These are phyloP conservation scores for Formica exsecta DNA, from an alignment of 1,140 invertebrate genomes.

Conservation along the genomic window DNA sequence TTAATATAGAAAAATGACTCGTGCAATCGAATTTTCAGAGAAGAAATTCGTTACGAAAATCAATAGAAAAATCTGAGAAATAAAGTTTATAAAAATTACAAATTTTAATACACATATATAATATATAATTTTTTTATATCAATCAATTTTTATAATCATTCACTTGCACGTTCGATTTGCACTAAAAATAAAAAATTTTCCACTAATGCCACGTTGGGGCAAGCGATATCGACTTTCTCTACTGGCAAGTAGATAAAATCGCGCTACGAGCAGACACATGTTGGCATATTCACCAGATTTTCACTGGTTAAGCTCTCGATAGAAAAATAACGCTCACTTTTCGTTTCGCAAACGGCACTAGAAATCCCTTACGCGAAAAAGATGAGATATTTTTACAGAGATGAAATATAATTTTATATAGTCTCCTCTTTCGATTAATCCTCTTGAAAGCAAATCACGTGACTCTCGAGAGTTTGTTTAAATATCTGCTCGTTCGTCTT, in stretches of 20 bases:
- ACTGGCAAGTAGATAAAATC: conserved; percentile 41
- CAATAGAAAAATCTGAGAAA: neutral
- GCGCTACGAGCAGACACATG: conserved; percentile 31
- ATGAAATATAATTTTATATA: neutral
- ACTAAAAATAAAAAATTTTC: neutral
- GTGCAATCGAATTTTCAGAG: too few relatives aligned
- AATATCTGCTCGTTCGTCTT: neutral
- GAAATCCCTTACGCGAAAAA: neutral
- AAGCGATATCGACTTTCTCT: neutral
- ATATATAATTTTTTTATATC: neutral
- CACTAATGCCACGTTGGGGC: neutral
- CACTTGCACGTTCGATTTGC: neutral
- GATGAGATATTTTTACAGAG: neutral
- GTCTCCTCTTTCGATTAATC: neutral
- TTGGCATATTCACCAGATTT: neutral
- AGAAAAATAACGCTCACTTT: neutral
- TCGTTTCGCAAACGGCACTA: too few relatives aligned
- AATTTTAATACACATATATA: neutral
- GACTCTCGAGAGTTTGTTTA: neutral
- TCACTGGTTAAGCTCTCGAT: neutral
- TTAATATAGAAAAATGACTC: neutral
- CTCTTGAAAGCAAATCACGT: neutral
- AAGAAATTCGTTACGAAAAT: neutral
- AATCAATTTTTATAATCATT: conserved; percentile 17
- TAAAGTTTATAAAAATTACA: neutral